phyloP scores from a whole-genome alignment of 2,888 invertebrate genomes.

The Aplocera efformata region DNA sequence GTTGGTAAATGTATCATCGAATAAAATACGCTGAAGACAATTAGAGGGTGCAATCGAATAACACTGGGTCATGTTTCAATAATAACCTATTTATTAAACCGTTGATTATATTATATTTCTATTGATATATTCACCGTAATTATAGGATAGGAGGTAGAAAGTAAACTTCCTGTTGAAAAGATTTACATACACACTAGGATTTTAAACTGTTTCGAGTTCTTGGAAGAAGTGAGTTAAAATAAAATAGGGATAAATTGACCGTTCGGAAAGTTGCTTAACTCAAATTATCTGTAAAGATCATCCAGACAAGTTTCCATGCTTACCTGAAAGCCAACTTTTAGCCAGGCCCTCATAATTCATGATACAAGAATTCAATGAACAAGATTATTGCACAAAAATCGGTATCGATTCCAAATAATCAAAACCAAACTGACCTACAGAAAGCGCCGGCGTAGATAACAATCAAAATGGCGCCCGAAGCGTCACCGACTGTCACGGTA shows the following conservation, averaged over 20 bases:
- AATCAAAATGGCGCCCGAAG: slow-evolving; percentile 73
- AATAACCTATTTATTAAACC: slow-evolving; percentile 38
- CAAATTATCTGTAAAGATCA: too few relatives aligned
- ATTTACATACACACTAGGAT: too few relatives aligned
- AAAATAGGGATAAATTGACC: too few relatives aligned
- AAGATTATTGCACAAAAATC: slow-evolving; percentile 25
- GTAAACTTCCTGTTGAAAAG: slow-evolving; percentile 17
- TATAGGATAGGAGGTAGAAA: slow-evolving; percentile 38
- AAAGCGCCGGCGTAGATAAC: slow-evolving; percentile 59
- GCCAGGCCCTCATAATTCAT: too few relatives aligned
- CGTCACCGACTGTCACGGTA: slow-evolving; percentile 69
- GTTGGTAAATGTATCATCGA: slow-evolving; percentile 45
- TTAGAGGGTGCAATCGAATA: slow-evolving; percentile 49
- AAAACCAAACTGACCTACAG: slow-evolving; percentile 49
- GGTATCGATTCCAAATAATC: slow-evolving; percentile 36
- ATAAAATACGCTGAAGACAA: slow-evolving; percentile 50
- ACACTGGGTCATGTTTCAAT: slow-evolving; percentile 63
- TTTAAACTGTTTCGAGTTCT: too few relatives aligned
- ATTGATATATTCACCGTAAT: slow-evolving; percentile 60
- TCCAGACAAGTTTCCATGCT: too few relatives aligned
- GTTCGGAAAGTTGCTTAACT: too few relatives aligned
- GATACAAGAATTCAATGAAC: slow-evolving; percentile 17
- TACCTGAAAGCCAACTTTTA: too few relatives aligned
- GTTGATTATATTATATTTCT: slow-evolving; percentile 24
- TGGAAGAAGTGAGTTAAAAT: too few relatives aligned